Percentiles rank a stretch among this genome's conserved stretches.
phyloP scores from a whole-genome alignment of 2,888 invertebrate species.

The Pheosia tremula region DNA sequence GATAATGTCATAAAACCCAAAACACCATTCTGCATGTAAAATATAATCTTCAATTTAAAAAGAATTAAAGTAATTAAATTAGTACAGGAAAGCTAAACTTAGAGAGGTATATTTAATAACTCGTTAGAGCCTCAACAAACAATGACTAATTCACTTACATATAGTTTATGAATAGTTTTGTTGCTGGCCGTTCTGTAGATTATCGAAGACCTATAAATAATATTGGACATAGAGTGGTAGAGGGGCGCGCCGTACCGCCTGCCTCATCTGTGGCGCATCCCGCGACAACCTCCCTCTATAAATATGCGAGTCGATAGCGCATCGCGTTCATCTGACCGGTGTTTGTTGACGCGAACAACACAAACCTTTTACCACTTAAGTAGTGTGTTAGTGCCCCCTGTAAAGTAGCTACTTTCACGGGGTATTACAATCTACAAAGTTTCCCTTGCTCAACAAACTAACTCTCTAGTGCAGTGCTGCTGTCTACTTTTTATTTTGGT shows the following conservation, averaged over 20 bases:
- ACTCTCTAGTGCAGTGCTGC: constrained; percentile 15
- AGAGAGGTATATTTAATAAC: no score
- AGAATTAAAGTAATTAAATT: no score
- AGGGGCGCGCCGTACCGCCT: constrained; percentile 17
- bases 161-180: no score
- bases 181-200: no score
- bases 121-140: no score
- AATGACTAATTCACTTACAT: no score
- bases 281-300: constrained; percentile 54
- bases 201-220: no score
- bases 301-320: constrained; percentile 66
- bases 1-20: no score
- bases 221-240: background rate
- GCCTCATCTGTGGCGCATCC: constrained; percentile 45
- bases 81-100: no score
- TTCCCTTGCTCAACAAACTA: constrained; percentile 13
- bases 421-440: constrained; percentile 28
- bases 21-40: no score
- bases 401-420: background rate
- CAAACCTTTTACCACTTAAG: constrained; percentile 40
- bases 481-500: no score
- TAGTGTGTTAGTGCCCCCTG: constrained; percentile 21
- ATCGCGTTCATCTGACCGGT: constrained; percentile 51
- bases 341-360: constrained; percentile 43
- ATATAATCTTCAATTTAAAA: no score